phyloP scores from a whole-genome alignment of 2,888 invertebrate species.

The Laspeyria flexula region DNA sequence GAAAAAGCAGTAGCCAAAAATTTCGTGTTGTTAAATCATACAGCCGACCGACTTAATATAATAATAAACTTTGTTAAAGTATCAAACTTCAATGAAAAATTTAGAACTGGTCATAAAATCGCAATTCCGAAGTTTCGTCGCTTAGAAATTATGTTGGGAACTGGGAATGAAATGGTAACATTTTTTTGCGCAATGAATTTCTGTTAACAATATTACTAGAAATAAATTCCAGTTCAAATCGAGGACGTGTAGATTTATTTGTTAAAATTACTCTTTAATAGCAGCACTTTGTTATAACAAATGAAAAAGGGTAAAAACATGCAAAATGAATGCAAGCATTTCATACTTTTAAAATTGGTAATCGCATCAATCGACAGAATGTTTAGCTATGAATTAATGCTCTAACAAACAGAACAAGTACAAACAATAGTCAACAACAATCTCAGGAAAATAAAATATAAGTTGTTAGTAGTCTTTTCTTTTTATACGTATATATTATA shows the following conservation, averaged over 20 bases:
- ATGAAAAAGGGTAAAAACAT: not conserved
- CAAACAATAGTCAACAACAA: no score
- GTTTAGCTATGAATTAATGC: no score
- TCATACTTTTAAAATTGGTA: not conserved
- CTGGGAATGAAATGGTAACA: slow-evolving; percentile 37
- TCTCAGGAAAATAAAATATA: no score
- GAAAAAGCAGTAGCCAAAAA: slow-evolving; percentile 21
- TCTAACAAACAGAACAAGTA: no score
- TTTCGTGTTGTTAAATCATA: slow-evolving; percentile 40
- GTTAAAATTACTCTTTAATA: not conserved
- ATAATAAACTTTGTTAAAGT: slow-evolving; percentile 49
- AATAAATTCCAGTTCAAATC: not conserved
- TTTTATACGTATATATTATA: no score
- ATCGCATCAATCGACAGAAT: no score
- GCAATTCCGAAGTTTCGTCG: slow-evolving; percentile 43
- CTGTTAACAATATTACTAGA: slow-evolving; percentile 26
- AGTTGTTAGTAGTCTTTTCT: no score
- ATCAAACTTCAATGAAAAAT: slow-evolving; percentile 54
- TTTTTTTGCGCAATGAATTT: slow-evolving; percentile 39
- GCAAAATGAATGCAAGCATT: not conserved
- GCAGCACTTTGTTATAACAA: not conserved
- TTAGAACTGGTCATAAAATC: slow-evolving; percentile 46
- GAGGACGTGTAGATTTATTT: not conserved
- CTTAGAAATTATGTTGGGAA: slow-evolving; percentile 43
- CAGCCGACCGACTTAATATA: slow-evolving; percentile 38